Percentiles rank a stretch among this genome's conserved stretches.
phyloP scores from a whole-genome alignment of 2,797 vertebrate genomes.

The Oreonectes daqikongensis region DNA sequence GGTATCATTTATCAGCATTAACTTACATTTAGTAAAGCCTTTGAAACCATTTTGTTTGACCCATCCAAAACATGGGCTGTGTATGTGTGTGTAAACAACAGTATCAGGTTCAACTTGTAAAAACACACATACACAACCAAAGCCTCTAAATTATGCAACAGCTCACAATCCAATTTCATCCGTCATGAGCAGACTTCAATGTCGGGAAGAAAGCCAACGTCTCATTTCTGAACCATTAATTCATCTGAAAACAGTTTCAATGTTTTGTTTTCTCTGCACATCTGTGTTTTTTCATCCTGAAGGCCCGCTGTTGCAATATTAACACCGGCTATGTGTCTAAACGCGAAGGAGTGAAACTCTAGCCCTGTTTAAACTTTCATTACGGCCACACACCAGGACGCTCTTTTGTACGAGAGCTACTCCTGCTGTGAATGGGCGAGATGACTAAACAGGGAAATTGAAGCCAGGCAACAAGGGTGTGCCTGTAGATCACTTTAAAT shows the following conservation, averaged over 20 bases:
- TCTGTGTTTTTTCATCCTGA: not conserved
- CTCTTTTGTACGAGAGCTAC: slow-evolving; percentile 3
- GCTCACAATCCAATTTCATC: slow-evolving; percentile 50
- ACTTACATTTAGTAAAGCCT: not conserved
- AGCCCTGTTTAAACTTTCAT: slow-evolving; percentile 35
- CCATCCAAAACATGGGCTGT: not conserved
- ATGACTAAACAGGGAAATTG: slow-evolving; percentile 20
- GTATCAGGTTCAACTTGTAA: slow-evolving; percentile 29
- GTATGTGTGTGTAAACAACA: slow-evolving; percentile 19
- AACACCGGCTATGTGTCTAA: slow-evolving; percentile 3
- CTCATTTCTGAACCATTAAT: slow-evolving; percentile 35
- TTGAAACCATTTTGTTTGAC: not conserved
- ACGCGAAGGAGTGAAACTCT: slow-evolving; percentile 29
- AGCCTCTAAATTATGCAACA: slow-evolving; percentile 69
- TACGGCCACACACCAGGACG: slow-evolving; percentile 5
- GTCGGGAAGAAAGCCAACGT: slow-evolving; percentile 39
- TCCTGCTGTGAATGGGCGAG: not conserved
- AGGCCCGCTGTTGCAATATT: slow-evolving; percentile 2
- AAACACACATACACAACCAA: slow-evolving; percentile 18
- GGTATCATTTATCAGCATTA: not conserved
- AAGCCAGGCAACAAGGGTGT: slow-evolving; percentile 20
- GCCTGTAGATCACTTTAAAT: slow-evolving; percentile 25
- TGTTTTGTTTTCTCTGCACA: slow-evolving; percentile 7
- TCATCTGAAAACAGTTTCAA: slow-evolving; percentile 12
- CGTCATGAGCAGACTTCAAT: slow-evolving; percentile 63